Evolutionary conservation across 2,113 vertebrate genomes (phyloP).

Genomic region (Heliornis fulica): DNA sequence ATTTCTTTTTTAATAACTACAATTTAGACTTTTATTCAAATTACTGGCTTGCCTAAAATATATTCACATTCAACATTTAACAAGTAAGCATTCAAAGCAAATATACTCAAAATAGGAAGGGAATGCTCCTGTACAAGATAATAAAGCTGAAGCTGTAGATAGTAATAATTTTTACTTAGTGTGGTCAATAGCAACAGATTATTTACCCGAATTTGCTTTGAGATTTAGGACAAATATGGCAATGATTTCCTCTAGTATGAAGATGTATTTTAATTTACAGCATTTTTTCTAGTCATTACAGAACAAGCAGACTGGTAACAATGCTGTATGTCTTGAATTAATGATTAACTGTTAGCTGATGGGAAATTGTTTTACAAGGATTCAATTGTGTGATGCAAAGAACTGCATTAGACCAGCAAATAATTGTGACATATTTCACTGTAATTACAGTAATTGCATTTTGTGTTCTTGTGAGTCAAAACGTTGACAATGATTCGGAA

Average conservation of each 20-base stretch:
- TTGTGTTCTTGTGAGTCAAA: constrained; percentile 27
- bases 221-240: neutral
- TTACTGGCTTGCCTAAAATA: neutral
- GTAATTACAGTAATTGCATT: neutral
- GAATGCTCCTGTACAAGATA: neutral
- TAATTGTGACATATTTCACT: neutral
- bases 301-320: neutral
- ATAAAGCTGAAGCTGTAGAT: neutral
- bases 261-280: neutral
- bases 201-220: neutral
- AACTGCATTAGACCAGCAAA: neutral
- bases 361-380: neutral
- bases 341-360: neutral
- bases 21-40: neutral
- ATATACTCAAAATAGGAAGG: neutral
- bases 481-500: neutral
- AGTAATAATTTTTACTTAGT: neutral
- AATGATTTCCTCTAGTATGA: neutral
- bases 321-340: neutral
- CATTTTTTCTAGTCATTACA: neutral
- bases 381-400: neutral
- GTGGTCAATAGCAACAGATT: neutral
- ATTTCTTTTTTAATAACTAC: neutral
- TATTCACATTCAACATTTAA: neutral
- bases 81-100: neutral